Conservation (phyloP, 1,140 invertebrate species). For the Trachymyrmex cornetzi region DNA sequence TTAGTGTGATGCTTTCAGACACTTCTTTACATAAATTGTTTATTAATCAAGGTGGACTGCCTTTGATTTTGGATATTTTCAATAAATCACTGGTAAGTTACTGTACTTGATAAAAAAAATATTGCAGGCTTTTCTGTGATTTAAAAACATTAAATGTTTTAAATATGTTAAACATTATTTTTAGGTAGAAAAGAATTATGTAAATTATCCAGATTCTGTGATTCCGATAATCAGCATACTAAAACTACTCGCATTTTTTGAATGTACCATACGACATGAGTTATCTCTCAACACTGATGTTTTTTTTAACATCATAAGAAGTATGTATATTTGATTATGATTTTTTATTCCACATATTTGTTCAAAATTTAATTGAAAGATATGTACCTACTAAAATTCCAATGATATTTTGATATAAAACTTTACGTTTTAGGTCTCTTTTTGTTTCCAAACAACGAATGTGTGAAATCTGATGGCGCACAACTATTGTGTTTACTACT, state of each 20-base stretch:
- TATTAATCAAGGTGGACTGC: conserved; percentile 85
- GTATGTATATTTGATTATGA: conserved; percentile 80
- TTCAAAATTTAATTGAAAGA: conserved; percentile 10
- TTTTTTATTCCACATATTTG: neutral
- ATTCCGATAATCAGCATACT: conserved; percentile 88
- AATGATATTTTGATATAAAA: conserved; percentile 20
- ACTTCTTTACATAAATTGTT: conserved; percentile 87
- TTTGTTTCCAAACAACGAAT: conserved; percentile 87
- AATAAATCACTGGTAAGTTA: conserved; percentile 80
- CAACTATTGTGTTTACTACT: conserved; percentile 86
- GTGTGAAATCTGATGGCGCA: conserved; percentile 84
- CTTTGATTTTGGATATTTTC: conserved; percentile 81
- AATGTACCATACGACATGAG: conserved; percentile 85
- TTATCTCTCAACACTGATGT: conserved; percentile 87
- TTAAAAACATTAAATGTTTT: neutral
- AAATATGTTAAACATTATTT: conserved; percentile 41
- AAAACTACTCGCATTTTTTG: conserved; percentile 87
- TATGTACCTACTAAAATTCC: neutral
- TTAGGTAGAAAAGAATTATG: conserved; percentile 88
- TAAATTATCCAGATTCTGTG: conserved; percentile 89
- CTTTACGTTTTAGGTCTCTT: conserved; percentile 85
- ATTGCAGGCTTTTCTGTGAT: neutral
- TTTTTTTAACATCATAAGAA: conserved; percentile 88
- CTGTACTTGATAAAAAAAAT: neutral
- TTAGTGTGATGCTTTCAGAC: conserved; percentile 88